phyloP scores from a whole-genome alignment of 1,140 invertebrate species.

The Trachymyrmex septentrionalis region DNA sequence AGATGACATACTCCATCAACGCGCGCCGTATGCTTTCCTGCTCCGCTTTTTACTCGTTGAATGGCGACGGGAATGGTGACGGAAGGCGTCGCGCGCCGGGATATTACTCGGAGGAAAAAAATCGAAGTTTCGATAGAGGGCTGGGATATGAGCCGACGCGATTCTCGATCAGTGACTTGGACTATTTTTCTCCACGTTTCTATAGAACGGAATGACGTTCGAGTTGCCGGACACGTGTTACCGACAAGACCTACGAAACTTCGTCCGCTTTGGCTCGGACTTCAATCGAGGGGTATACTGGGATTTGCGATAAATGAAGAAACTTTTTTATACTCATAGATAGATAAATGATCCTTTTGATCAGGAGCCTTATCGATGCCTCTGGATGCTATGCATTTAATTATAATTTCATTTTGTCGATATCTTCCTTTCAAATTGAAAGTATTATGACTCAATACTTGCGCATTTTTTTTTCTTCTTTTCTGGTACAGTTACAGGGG shows the following conservation, averaged over 20 bases:
- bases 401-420: not conserved
- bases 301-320: conserved; percentile 67
- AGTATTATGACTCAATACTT: not conserved
- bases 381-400: conserved; percentile 42
- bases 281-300: not conserved
- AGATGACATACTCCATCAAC: conserved; percentile 61
- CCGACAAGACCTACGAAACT: conserved; percentile 58
- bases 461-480: not conserved
- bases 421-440: not conserved
- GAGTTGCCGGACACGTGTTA: conserved; percentile 61
- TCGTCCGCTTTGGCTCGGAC: conserved; percentile 23
- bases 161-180: conserved; percentile 49
- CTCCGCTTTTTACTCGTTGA: conserved; percentile 39
- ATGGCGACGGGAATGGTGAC: conserved; percentile 58
- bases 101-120: conserved; percentile 55
- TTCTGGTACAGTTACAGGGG: not conserved
- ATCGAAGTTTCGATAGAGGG: conserved; percentile 47
- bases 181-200: conserved; percentile 52
- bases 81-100: conserved; percentile 24
- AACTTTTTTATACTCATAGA: conserved; percentile 66
- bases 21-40: conserved; percentile 43
- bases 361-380: conserved; percentile 9
- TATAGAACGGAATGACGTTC: conserved; percentile 47
- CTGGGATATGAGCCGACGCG: conserved; percentile 27
- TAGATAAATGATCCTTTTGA: conserved; percentile 36